Percentiles rank a stretch among this genome's conserved stretches.
Conservation (phyloP, 2,113 vertebrate species). For the Macheiramphus alcinus region DNA sequence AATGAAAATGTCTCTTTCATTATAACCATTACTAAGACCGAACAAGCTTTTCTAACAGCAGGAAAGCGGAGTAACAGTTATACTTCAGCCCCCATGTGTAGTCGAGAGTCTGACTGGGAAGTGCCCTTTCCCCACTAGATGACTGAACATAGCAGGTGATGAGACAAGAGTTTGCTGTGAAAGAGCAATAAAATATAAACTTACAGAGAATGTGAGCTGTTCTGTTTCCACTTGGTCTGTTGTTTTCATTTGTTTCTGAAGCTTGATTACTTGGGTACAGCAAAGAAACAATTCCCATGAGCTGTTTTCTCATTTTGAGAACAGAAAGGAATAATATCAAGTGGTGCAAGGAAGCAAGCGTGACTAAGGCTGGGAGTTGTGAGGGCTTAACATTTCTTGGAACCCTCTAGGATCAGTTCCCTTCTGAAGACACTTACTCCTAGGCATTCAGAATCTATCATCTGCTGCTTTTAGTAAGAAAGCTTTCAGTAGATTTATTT, state of each 20-base stretch:
- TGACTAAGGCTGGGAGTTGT: background rate
- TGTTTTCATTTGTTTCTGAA: slow-evolving; percentile 15
- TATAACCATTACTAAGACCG: background rate
- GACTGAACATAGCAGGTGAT: background rate
- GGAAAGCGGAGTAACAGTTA: background rate
- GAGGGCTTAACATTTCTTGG: background rate
- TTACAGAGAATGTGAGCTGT: background rate
- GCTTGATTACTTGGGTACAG: background rate
- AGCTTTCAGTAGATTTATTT: background rate
- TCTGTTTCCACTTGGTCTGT: background rate
- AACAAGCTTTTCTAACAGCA: background rate
- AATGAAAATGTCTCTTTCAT: background rate
- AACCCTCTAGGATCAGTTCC: background rate
- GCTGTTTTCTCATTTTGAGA: slow-evolving; percentile 33
- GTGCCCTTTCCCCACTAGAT: background rate
- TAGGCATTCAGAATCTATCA: background rate
- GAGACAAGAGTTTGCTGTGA: background rate
- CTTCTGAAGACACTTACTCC: background rate
- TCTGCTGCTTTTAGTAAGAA: background rate
- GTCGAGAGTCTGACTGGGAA: background rate
- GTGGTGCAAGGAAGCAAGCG: background rate
- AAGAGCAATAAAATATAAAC: background rate
- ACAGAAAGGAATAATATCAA: background rate
- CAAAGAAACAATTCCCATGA: background rate
- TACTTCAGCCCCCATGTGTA: background rate